Percentiles rank a stretch among this genome's conserved stretches.
phyloP scores from a whole-genome alignment of 2,113 vertebrate genomes.

The Parus major region DNA sequence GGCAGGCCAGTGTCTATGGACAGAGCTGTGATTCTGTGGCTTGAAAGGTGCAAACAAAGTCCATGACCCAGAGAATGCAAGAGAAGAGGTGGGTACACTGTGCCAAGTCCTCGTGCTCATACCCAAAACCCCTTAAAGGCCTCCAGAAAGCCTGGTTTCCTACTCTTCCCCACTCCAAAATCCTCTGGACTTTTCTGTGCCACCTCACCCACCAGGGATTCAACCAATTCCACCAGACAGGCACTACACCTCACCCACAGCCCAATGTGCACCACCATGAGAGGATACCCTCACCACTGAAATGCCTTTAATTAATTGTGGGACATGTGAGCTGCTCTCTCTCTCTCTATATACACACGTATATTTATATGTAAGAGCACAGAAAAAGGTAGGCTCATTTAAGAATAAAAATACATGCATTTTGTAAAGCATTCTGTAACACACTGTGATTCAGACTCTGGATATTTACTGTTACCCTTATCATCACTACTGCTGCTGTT shows the following conservation, averaged over 20 bases:
- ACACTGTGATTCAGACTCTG: not conserved
- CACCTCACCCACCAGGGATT: not conserved
- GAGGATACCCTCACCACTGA: not conserved
- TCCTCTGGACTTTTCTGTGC: not conserved
- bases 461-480: not conserved
- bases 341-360: too few relatives aligned
- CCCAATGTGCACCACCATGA: accelerated
- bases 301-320: not conserved
- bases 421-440: not conserved
- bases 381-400: not conserved
- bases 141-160: not conserved
- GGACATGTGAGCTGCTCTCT: not conserved
- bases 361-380: not conserved
- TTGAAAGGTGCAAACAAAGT: not conserved
- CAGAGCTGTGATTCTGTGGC: not conserved
- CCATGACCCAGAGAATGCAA: accelerated
- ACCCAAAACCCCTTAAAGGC: not conserved
- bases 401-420: not conserved
- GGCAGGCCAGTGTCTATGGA: accelerated
- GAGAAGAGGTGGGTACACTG: not conserved
- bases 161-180: not conserved
- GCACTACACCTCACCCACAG: not conserved
- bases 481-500: not conserved
- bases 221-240: not conserved
- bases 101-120: not conserved